These are phyloP conservation scores for Lates calcarifer DNA, from an alignment of 2,113 vertebrate species.

Conservation along the genomic window DNA sequence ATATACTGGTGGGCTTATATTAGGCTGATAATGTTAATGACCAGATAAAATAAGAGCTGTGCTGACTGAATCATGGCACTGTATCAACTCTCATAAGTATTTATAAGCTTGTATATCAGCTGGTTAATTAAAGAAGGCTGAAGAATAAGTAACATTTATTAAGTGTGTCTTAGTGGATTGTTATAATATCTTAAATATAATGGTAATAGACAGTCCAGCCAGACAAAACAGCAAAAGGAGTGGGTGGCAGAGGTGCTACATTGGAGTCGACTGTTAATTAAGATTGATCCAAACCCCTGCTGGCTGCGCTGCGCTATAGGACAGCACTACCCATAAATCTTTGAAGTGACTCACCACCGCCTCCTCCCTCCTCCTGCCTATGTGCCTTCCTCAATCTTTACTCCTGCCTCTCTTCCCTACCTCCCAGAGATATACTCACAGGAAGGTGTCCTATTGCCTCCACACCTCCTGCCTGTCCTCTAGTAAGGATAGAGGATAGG, in stretches of 20 bases:
- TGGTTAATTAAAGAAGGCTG: conserved; percentile 6
- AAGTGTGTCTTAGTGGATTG: conserved; percentile 18
- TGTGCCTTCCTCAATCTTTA: conserved; percentile 7
- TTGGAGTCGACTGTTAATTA: conserved; percentile 63
- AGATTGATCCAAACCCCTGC: conserved; percentile 63
- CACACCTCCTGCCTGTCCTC: not conserved
- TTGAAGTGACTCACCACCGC: conserved; percentile 36
- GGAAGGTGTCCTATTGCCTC: not conserved
- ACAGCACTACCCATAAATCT: conserved; percentile 66
- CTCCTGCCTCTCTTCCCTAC: not conserved
- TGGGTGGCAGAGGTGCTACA: conserved; percentile 42
- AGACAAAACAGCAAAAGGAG: conserved; percentile 18
- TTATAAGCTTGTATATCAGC: not conserved
- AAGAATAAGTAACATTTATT: conserved; percentile 19
- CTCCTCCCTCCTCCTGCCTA: conserved; percentile 3
- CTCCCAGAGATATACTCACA: not conserved
- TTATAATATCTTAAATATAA: conserved; percentile 40
- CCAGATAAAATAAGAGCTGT: not conserved
- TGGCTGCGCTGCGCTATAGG: conserved; percentile 39
- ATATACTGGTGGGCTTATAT: not conserved
- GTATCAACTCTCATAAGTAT: not conserved
- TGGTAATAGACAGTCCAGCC: conserved; percentile 17
- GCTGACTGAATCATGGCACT: not conserved
- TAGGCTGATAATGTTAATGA: conserved; percentile 10
- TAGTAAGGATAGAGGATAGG: not conserved